Evolutionary conservation across 2,113 vertebrate genomes (phyloP), one percentile per base, ranked within the genome.

Genomic region (Pycnonotus jocosus): DNA sequence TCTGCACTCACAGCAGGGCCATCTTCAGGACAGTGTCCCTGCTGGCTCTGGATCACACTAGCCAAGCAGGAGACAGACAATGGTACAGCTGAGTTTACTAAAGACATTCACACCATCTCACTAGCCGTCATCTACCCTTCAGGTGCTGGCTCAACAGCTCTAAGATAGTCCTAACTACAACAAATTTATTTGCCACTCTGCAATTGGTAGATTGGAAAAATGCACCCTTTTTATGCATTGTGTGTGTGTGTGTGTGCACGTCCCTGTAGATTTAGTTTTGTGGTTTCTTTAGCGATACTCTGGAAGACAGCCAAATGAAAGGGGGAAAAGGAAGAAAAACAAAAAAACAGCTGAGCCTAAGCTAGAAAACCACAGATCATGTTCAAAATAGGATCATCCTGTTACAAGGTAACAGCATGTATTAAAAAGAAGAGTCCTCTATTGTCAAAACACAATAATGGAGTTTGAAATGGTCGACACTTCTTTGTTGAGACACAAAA

Each of bases 231-330:
- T 92, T 14, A 68, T 40, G 28, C 20, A 35, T 1, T 54, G 7
- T 61, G 13, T 28, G 11, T 54, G 8, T 60, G 13, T 30, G 10
- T 5, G 38, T 1, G 2, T 2, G 2, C 0, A 1, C 6, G 8
- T 57, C 19, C 92, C 69, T 56, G 9, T 48, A 68, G 38, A 80
- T 70, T 70, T 27, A 76, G 53, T 73, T 69, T 66, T 82, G 62
- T 87, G 71, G 88, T 90, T 94, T 95, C 91, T 87, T 58, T 40
- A 71, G 87, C 9, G 23, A 61, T 73, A 51, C 31, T 25, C 40
- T 95, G 92, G 92, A 74, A 83, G 64, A 48, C 57, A 89, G 96
- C 91, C 90, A 96, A 88, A 64, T 15, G 15, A 72, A 91, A 93
- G 64, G 40, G 53, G 28, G 15, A 61, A 89, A 87, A 92, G 51